Conservation (phyloP, 2,888 invertebrate genomes). For the Conistra vaccinii region DNA sequence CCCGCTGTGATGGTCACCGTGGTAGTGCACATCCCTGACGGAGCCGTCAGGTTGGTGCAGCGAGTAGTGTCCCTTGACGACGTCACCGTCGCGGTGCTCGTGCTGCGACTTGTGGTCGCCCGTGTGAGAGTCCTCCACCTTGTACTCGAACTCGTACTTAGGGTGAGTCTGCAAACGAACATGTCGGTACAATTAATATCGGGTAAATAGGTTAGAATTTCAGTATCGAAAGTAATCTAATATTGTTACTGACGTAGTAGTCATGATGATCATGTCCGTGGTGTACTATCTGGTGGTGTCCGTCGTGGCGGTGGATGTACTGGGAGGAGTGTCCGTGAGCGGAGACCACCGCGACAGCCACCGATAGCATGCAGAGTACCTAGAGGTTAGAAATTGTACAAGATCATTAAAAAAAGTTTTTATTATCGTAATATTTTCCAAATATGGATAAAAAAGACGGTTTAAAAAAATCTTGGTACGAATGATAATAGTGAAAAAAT, state of each 20-base stretch:
- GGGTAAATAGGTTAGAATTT: neutral
- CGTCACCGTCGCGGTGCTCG: constrained; percentile 86
- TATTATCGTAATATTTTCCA: neutral
- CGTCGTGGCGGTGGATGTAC: constrained; percentile 75
- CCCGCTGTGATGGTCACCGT: constrained; percentile 72
- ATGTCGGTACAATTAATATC: neutral
- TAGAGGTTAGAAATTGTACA: neutral
- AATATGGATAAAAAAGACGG: neutral
- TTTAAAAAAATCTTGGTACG: neutral
- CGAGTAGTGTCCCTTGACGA: constrained; percentile 77
- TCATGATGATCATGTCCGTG: constrained; percentile 71
- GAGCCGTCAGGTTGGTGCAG: constrained; percentile 89
- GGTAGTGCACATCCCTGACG: constrained; percentile 88
- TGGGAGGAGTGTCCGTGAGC: constrained; percentile 63
- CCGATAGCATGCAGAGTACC: constrained; percentile 49
- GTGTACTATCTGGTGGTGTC: constrained; percentile 74
- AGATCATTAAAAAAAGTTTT: neutral
- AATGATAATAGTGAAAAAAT: neutral
- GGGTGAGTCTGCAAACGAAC: constrained; percentile 78
- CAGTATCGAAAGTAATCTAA: neutral
- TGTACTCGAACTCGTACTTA: constrained; percentile 89
- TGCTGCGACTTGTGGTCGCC: constrained; percentile 88
- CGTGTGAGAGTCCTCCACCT: constrained; percentile 89
- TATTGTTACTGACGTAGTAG: constrained; percentile 43
- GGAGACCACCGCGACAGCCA: constrained; percentile 33